These are phyloP conservation scores for Mesocricetus auratus DNA, from an alignment of 2,113 vertebrate genomes.

Conservation along the genomic window DNA sequence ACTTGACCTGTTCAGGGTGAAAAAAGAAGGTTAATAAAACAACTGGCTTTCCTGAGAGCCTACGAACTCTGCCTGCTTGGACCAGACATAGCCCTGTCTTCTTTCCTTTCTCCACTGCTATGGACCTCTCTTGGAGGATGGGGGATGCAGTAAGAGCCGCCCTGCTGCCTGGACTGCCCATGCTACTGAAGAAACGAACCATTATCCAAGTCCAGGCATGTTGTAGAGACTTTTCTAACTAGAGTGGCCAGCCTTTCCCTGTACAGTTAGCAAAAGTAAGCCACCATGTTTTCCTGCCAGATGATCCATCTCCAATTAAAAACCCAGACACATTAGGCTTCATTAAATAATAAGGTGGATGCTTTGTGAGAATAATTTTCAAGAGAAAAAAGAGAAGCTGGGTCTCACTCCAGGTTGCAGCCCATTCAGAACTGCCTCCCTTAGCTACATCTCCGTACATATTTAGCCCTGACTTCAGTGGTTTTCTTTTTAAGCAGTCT, in stretches of 20 bases:
- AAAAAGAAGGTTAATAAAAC: not conserved
- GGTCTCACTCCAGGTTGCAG: not conserved
- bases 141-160: not conserved
- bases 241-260: not conserved
- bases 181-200: not conserved
- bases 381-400: not conserved
- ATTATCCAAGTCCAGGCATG: not conserved
- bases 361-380: not conserved
- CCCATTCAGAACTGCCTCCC: not conserved
- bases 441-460: not conserved
- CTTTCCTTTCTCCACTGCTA: not conserved
- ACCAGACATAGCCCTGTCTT: no score
- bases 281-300: not conserved
- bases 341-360: not conserved
- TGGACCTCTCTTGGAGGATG: fast-evolving
- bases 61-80: not conserved
- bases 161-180: not conserved
- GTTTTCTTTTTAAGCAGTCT: not conserved
- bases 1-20: not conserved
- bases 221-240: not conserved
- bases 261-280: not conserved
- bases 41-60: not conserved
- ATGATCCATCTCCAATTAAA: not conserved
- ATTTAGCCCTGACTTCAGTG: not conserved
- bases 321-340: not conserved